phyloP scores from a whole-genome alignment of 1,140 invertebrate genomes.

The Cotesia glomerata region DNA sequence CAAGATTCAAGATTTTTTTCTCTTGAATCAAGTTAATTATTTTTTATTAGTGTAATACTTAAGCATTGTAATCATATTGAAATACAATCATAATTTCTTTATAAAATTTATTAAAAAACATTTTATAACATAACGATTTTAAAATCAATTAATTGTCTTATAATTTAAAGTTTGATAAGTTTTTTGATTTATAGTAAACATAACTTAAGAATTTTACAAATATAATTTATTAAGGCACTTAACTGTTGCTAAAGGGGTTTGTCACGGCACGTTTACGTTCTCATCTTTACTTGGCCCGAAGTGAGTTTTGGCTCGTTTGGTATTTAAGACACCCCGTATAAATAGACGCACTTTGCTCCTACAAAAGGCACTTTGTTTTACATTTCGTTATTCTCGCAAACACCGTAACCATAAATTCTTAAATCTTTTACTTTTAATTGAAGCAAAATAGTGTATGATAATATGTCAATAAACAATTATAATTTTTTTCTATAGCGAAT shows the following conservation, averaged over 20 bases:
- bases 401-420: constrained; percentile 6
- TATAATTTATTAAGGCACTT: constrained; percentile 60
- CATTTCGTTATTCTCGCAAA: neutral
- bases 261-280: constrained; percentile 52
- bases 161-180: neutral
- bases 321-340: constrained; percentile 51
- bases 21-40: too few species aligned
- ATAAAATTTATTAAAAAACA: too few species aligned
- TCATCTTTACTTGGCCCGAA: constrained; percentile 38
- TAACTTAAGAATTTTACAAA: neutral
- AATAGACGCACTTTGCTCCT: constrained; percentile 56
- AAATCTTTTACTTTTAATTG: neutral
- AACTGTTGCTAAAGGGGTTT: constrained; percentile 43
- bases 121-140: too few species aligned
- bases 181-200: neutral
- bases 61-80: too few species aligned
- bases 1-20: too few species aligned
- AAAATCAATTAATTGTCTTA: neutral
- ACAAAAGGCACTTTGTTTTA: constrained; percentile 54
- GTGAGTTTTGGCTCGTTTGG: constrained; percentile 50
- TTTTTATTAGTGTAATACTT: too few species aligned
- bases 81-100: too few species aligned
- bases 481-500: too few species aligned
- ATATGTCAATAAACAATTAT: too few species aligned
- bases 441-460: constrained; percentile 1